Evolutionary conservation across 2,888 invertebrate genomes (phyloP), one percentile per base, ranked within the genome.

Genomic region (Siphlonurus alternatus): DNA sequence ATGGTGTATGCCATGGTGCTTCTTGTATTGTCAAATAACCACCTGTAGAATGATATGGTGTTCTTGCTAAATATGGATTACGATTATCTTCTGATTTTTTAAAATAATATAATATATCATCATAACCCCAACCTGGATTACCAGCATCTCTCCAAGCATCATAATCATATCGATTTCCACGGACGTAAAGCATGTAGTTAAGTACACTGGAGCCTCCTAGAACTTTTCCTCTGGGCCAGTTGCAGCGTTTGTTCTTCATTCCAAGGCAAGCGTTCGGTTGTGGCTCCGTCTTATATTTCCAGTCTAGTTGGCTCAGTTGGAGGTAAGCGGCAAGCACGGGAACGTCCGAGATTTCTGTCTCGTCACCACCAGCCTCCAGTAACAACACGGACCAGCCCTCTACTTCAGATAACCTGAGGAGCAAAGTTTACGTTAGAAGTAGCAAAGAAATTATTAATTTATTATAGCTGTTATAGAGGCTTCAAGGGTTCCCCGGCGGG

Each of bases 251-350:
- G 51, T 85, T 84, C 70, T 85, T 85, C 91, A 92, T 91, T 2
- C 92, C 92, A 72, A 92, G 78, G 73, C 93, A 93, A 19, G 85
- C 82, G 2, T 83, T 86, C 56, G 86, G 86, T 70, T 90, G 87
- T 0, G 93, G 92, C 73, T 94, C 93, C 1, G 91, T 91, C 76
- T 93, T 93, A 74, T 93, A 94, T 72, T 90, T 86, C 94, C 93
- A 94, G 74, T 94, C 94, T 63, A 93, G 78, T 72, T 89, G 85
- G 67, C 89, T 91, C 10, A 91, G 79, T 74, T 93, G 93, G 63
- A 93, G 77, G 72, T 91, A 93, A 0, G 88, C 92, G 0, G 93
- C 93, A 72, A 93, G 81, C 2, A 92, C 78, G 0, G 93, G 93
- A 1, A 93, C 91, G 71, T 93, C 93, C 0, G 91, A 90, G 71